Base-by-base conservation (phyloP, 2,113 vertebrate species). In the Furnarius figulus region DNA sequence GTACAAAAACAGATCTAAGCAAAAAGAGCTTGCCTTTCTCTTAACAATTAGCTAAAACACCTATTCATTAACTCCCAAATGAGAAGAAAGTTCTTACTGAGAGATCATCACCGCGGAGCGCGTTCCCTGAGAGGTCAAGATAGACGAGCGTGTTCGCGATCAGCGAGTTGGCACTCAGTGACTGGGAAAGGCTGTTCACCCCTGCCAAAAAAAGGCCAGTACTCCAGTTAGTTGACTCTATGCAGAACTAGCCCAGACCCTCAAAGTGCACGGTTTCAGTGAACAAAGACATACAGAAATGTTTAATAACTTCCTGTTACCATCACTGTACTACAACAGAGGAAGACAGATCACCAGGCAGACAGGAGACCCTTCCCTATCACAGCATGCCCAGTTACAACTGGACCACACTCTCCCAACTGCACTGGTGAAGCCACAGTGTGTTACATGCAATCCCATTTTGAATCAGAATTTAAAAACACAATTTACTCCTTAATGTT, bases 61-160 rank as follows among this genome's bases (percentile, higher is more conserved):
- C 7, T 17, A 6, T 3, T n/a, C 9, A 8, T 46, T 8, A 67
- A 37, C 9, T 49, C 19, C 31, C 10, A 61, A 27, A 58, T 0
- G 40, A 75, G 52, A 90, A 65, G 49, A 4, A 12, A 6, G 16
- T 42, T 87, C 97, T 66, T 98, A 99, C 99, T 74, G 97, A 98
- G 79, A 99, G 98, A 96, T 99, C 99, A 65, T 99, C 99, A 40
- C 99, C 98, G 1, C 98, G 97, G 14, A 99, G 98, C 1, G 97
- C 96, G 22, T 99, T 99, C 78, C 99, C 99, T 83, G 99, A 99
- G 98, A 99, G 98, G 96, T 99, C 99, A 2, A 99, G 98, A 86
- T 99, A 98, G 31, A 96, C 93, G 16, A 99, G 99, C 3, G 98
- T 97, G 91, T 63, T 97, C 33, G 98, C 88, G 1, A 99, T 97